Conservation (phyloP, 1,140 invertebrate species). For the Arctopsyche grandis region DNA sequence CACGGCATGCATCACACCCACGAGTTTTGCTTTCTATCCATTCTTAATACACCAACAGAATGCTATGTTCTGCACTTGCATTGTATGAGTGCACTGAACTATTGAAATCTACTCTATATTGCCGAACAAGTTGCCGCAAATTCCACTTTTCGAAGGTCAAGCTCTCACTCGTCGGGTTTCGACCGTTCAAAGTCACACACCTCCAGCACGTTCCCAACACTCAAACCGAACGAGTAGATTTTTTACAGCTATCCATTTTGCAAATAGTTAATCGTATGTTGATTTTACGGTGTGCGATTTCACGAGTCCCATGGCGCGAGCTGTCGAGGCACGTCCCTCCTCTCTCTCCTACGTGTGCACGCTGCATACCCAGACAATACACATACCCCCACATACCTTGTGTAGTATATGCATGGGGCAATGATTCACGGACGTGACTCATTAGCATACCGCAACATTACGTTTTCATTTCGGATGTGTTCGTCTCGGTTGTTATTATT, state of each 20-base stretch:
- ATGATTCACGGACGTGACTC: constrained; percentile 36
- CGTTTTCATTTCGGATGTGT: constrained; percentile 5
- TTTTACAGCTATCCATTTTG: neutral
- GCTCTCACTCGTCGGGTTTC: no score
- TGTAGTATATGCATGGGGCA: neutral
- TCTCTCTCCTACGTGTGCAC: neutral
- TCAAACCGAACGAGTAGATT: neutral
- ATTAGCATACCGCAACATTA: constrained; percentile 23
- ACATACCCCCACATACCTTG: no score
- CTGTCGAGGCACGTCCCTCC: neutral
- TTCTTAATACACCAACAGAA: no score
- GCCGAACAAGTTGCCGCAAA: no score
- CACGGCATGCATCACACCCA: no score
- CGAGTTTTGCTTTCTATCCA: no score
- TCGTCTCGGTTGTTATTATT: neutral
- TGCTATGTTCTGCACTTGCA: no score
- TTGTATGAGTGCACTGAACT: no score
- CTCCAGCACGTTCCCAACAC: no score
- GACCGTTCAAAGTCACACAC: no score
- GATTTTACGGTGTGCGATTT: neutral
- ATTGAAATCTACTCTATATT: no score
- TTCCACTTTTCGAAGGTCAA: no score
- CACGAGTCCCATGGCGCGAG: neutral
- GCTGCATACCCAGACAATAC: neutral
- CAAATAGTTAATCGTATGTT: neutral